Base-by-base conservation (phyloP, 2,888 invertebrate species). In the Melanotus villosus region DNA sequence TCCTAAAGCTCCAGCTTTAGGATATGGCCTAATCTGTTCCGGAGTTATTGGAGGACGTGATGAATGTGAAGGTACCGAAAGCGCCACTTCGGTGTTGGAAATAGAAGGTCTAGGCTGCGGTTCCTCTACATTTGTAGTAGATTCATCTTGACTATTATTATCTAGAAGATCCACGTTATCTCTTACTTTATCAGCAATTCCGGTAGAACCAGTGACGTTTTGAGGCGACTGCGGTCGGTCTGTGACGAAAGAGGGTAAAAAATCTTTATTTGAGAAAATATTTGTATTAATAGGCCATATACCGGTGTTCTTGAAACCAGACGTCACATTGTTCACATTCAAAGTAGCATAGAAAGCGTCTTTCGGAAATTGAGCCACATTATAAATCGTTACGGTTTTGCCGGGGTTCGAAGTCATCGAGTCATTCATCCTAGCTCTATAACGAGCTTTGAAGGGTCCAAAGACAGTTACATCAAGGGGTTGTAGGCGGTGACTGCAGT, bases 331-430 rank as follows among this genome's bases (percentile, higher is more conserved):
- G 18, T 30, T 65, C 52, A 74, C 70, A 21, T 70, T 76, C 47
- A 78, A 72, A 18, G 77, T 74, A 34, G 62, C 41, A 47, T 67
- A 71, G 30, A 72, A 73, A 34, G 78, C 77, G 26, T 41, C 66
- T 32, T 65, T 72, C 16, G 73, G 63, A 65, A 75, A 66, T 45
- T 52, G 73, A 43, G 78, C 71, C 36, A 81, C 68, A 45, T 80
- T 74, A 72, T 82, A 79, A 56, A 81, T 80, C 16, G 77, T 77
- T 19, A 81, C 75, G 16, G 77, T 72, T 72, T 78, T 78, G 4
- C 80, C 80, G 36, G 80, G 79, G 67, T 30, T 68, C 16, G 23
- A 41, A 19, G 30, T 26, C 52, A 79, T 74, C 76, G 75, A 79
- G 80, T 77, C 69, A 69, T 72, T 3, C 83, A 79, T 32, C 83